Evolutionary conservation across 2,797 vertebrate species (phyloP).

Genomic region (Otus scops): DNA sequence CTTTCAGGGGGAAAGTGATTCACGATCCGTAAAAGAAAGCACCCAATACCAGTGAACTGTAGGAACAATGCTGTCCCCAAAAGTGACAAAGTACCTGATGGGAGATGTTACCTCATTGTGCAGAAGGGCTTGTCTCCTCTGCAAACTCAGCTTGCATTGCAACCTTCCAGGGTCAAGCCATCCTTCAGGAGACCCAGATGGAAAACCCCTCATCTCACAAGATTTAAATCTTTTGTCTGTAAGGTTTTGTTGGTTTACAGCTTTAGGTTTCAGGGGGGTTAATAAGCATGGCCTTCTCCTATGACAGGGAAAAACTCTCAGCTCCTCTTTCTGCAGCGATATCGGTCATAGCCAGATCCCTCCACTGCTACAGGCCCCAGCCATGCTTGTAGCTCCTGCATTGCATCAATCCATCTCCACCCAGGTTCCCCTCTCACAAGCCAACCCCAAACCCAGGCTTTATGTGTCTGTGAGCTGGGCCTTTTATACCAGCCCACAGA

Average conservation of each 20-base stretch:
- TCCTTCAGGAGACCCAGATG: not conserved
- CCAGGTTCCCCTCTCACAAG: accelerated
- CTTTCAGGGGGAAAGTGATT: not conserved
- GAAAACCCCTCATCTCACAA: not conserved
- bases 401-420: accelerated
- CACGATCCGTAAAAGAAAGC: accelerated
- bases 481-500: not conserved
- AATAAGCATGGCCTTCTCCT: not conserved
- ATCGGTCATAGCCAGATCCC: accelerated
- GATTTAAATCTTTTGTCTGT: accelerated
- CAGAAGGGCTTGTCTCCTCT: not conserved
- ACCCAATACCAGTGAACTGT: too few relatives aligned
- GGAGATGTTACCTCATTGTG: accelerated
- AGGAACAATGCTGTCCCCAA: not conserved
- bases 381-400: accelerated
- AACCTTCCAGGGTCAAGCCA: not conserved
- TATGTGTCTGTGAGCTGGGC: accelerated
- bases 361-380: accelerated
- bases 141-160: not conserved
- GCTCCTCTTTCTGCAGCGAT: not conserved
- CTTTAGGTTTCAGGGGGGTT: not conserved
- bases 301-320: accelerated
- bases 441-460: accelerated
- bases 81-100: accelerated
- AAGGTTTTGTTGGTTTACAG: not conserved